Conservation (phyloP, 2,113 vertebrate genomes). For the Lichenostomus cassidix region DNA sequence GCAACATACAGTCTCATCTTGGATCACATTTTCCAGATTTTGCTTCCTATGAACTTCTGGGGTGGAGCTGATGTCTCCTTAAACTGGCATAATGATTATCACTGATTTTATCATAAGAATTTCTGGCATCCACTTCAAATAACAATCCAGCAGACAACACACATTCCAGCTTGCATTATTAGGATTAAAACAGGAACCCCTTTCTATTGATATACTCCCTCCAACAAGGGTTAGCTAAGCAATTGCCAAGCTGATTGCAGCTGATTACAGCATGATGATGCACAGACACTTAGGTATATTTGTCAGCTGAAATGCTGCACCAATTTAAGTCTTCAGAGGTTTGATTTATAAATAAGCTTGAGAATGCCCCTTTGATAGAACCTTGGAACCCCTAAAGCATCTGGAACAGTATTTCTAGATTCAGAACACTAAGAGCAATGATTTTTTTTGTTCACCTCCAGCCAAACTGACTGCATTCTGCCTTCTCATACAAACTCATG, state of each 20-base stretch:
- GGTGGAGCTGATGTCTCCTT: background rate
- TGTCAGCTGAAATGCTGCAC: background rate
- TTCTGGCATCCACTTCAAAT: constrained; percentile 49
- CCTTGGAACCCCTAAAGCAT: background rate
- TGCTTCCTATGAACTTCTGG: background rate
- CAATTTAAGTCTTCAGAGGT: background rate
- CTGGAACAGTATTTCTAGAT: background rate
- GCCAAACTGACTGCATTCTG: background rate
- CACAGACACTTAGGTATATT: background rate
- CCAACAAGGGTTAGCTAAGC: background rate
- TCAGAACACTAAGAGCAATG: background rate
- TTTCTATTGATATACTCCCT: constrained; percentile 2
- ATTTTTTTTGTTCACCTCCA: background rate
- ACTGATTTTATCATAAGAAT: constrained; percentile 37
- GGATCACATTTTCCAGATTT: background rate
- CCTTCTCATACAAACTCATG: background rate
- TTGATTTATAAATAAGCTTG: background rate
- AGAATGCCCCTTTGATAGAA: background rate
- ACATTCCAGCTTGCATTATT: constrained; percentile 19
- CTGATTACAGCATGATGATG: background rate
- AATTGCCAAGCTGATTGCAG: background rate
- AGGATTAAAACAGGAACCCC: constrained; percentile 24
- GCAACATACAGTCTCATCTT: background rate
- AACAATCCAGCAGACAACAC: constrained; percentile 11
- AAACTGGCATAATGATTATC: constrained; percentile 13